A percentile compares a stretch with the other conserved stretches of the same genome.
Conservation (phyloP, 2,113 vertebrate genomes). For the Strix uralensis region DNA sequence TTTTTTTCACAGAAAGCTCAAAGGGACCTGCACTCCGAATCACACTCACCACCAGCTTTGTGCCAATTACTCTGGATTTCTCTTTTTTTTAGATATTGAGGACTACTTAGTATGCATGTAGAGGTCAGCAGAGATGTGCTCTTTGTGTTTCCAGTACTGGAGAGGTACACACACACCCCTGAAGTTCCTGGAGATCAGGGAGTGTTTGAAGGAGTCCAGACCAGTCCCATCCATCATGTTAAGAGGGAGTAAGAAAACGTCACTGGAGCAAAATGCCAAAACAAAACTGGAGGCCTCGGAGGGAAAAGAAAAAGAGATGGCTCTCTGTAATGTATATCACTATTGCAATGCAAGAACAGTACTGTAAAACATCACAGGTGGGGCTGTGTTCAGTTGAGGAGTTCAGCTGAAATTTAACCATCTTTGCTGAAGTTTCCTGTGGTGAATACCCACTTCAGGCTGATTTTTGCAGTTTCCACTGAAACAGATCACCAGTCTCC, state of each 20-base stretch:
- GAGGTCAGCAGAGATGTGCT: not conserved
- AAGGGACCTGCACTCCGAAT: accelerated
- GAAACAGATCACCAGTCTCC: not conserved
- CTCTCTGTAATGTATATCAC: not conserved
- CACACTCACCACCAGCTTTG: not conserved
- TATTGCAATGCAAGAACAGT: not conserved
- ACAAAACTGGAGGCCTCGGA: not conserved
- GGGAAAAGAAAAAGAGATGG: not conserved
- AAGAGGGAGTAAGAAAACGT: not conserved
- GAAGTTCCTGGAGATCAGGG: not conserved
- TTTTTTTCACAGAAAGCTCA: not conserved
- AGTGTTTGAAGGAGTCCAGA: not conserved
- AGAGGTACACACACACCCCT: not conserved
- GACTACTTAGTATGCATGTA: not conserved
- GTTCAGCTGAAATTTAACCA: not conserved
- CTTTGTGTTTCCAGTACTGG: not conserved
- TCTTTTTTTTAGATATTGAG: not conserved
- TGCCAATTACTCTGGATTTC: not conserved
- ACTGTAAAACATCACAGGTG: not conserved
- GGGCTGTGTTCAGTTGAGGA: not conserved
- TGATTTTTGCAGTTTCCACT: not conserved
- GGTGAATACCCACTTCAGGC: not conserved
- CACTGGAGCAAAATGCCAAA: not conserved
- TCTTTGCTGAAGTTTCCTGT: not conserved
- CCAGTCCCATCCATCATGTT: not conserved